Base-by-base conservation (phyloP, 2,113 vertebrate species). In the Anarrhichthys ocellatus region DNA sequence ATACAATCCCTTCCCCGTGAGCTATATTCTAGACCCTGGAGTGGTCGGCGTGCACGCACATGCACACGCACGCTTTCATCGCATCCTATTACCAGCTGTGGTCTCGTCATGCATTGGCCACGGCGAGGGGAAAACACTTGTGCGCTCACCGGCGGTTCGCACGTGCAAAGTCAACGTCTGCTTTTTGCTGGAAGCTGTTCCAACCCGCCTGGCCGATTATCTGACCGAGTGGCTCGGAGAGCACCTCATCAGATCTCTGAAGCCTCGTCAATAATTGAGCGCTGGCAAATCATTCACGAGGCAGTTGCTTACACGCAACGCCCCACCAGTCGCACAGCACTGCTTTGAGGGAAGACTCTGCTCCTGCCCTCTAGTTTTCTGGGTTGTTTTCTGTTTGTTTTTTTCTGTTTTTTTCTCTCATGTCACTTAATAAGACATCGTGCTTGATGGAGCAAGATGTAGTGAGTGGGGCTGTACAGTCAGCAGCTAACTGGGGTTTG, bases 231-330 rank as follows among this genome's bases (percentile, higher is more conserved):
- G 68, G 72, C 90, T 80, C 52, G 3, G 69, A 7, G 18, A 78
- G 78, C 78, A 46, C 72, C 80, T 93, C 92, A 90, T 93, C 88
- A 88, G 88, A 92, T 90, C 91, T 88, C 88, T 86, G 76, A 81
- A 78, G 81, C 81, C 71, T 81, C 10, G 27, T 94, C 76, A 92
- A 94, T 93, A 89, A 93, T 94, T 93, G 59, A 94, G 63, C 0
- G 1, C 89, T 85, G 73, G 83, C 82, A 89, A 94, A 94, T 94
- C 88, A 92, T 94, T 93, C 81, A 92, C 93, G 73, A 92, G 88
- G 73, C 82, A 58, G 59, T 69, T 65, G 82, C 71, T 84, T 64
- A 36, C 5, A 22, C 9, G 22, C 76, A 88, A 80, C 62, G 44
- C 54, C 22, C 11, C 48, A 46, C 46, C 48, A 59, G 80, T 63